Evolutionary conservation across 2,113 vertebrate species (phyloP), one percentile per base, ranked within the genome.

Genomic region (Tilapia sparmanii): DNA sequence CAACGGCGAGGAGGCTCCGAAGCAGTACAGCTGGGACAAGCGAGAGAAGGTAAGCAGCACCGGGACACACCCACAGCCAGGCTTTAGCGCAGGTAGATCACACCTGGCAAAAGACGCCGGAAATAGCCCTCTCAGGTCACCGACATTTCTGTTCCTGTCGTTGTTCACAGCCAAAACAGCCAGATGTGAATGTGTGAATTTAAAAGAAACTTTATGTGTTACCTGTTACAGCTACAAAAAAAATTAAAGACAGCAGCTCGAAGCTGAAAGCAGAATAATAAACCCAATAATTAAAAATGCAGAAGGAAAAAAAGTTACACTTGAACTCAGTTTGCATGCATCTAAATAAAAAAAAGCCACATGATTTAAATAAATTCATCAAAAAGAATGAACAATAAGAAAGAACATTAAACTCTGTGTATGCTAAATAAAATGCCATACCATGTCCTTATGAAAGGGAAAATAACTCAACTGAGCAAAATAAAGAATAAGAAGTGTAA

Each of bases 1-100:
- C 91, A 95, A 91, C 94, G 92, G 85, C 31, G 96, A 96, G 31
- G 96, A 96, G 83, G 90, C 94, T 8, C 96, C 95, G 35, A 97
- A 97, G 90, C 97, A 97, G 57, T 97, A 97, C 95, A 97, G 97
- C 94, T 97, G 97, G 97, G 97, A 97, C 66, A 97, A 96, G 84
- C 91, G 97, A 57, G 97, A 96, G 45, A 97, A 97, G 97, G 97
- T 97, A 88, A 73, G 15, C 4, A 50, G 4, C 24, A 29, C 15
- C 24, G 42, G 24, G 24, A 18, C 42, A 29, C 71, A 42, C 66
- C 38, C 35, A 40, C 66, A 24, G 38, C 66, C 66, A 22, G 12
- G 38, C 68, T 7, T 19, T 18, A 13, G 8, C 13, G 5, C 38
- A 73, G 68, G 68, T 45, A 26, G 40, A 38, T 13, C 40, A 73